These are phyloP conservation scores for Romanogobio albipinnatus DNA, from an alignment of 2,113 vertebrate species.

Conservation along the genomic window DNA sequence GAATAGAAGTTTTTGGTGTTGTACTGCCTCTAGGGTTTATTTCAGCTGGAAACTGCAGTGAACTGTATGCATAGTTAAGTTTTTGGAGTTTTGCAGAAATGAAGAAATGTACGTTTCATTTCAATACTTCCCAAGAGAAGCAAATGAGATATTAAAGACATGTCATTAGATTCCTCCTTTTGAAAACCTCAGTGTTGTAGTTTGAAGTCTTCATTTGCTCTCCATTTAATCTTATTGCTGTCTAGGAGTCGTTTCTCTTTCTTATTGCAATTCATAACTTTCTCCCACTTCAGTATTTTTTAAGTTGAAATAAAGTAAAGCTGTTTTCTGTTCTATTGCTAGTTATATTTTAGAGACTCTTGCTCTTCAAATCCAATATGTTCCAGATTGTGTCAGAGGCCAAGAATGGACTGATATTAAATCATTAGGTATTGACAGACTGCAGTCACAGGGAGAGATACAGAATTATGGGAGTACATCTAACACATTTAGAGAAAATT, in stretches of 20 bases:
- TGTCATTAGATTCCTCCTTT: background rate
- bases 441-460: background rate
- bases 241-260: background rate
- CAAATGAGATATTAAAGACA: background rate
- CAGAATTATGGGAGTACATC: slow-evolving; percentile 22
- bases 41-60: background rate
- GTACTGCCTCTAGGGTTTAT: background rate
- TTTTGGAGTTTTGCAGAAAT: background rate
- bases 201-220: slow-evolving; percentile 7
- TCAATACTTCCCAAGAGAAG: background rate
- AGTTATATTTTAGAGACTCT: background rate
- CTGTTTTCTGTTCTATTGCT: background rate
- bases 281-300: background rate
- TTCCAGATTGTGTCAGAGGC: background rate
- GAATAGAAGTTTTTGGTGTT: background rate
- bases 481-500: slow-evolving; percentile 14
- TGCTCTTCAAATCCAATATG: background rate
- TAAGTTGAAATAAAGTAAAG: background rate
- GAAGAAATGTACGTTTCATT: no score
- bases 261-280: background rate
- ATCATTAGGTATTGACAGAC: slow-evolving; percentile 17
- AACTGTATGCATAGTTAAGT: background rate
- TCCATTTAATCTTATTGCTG: background rate
- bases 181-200: background rate
- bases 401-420: background rate